A percentile compares a stretch with the other conserved stretches of the same genome.
phyloP scores from a whole-genome alignment of 2,888 invertebrate genomes.

The Phalera bucephala region DNA sequence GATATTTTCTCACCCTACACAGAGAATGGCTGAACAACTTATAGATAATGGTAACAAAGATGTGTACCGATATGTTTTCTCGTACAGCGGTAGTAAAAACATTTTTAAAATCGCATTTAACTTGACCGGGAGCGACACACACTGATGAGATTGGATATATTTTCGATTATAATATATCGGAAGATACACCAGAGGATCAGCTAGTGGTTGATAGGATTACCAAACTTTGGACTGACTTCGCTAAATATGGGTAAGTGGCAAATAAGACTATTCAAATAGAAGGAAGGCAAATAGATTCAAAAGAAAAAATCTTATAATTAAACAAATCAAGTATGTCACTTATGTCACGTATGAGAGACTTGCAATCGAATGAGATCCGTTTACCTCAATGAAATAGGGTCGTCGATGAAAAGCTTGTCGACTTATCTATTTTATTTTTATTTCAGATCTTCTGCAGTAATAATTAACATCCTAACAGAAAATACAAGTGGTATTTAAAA shows the following conservation, averaged over 20 bases:
- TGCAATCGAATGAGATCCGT: no score
- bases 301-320: no score
- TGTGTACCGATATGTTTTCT: slow-evolving; percentile 23
- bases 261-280: no score
- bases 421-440: no score
- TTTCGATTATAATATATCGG: not conserved
- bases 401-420: no score
- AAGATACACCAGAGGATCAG: not conserved
- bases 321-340: no score
- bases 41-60: slow-evolving; percentile 10
- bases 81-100: slow-evolving; percentile 18
- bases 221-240: slow-evolving; percentile 18
- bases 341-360: no score
- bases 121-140: not conserved
- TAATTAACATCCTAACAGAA: no score
- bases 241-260: slow-evolving; percentile 16
- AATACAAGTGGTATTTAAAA: no score
- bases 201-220: slow-evolving; percentile 3
- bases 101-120: slow-evolving; percentile 2
- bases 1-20: slow-evolving; percentile 13
- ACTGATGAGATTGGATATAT: not conserved
- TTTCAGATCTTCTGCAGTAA: no score
- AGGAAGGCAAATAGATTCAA: no score
- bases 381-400: no score
- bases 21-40: slow-evolving; percentile 11